Conservation (phyloP, 2,797 vertebrate genomes). For the Manis pentadactyla region DNA sequence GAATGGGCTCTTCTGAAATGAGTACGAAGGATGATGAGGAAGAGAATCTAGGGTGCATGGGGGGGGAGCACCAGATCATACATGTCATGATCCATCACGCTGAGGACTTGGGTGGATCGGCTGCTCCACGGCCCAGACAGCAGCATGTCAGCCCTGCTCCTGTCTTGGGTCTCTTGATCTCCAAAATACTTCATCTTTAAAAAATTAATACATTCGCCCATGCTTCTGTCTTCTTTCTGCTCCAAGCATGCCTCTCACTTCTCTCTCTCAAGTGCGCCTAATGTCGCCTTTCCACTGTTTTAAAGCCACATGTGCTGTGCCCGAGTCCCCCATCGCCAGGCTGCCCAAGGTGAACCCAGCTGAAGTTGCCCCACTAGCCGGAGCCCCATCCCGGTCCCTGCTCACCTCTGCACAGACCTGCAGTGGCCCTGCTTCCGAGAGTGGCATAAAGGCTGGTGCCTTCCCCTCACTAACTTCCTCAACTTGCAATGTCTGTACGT, state of each 20-base stretch:
- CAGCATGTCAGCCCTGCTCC: background rate
- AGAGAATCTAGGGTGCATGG: background rate
- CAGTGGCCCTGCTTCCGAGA: background rate
- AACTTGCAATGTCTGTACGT: background rate
- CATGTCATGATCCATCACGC: background rate
- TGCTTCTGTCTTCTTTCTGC: background rate
- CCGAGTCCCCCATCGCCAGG: accelerated
- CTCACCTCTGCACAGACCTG: accelerated
- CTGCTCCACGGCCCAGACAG: background rate
- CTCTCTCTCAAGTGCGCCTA: background rate
- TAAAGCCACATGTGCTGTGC: background rate
- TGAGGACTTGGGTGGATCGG: background rate
- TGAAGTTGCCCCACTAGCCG: too few species aligned
- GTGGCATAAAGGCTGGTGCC: background rate
- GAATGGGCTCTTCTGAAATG: background rate
- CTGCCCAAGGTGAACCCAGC: background rate
- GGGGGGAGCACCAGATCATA: too few species aligned
- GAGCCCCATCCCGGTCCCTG: too few species aligned
- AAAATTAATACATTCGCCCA: background rate
- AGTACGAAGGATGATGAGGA: background rate
- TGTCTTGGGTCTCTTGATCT: background rate
- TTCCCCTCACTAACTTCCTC: background rate
- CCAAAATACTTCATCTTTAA: background rate
- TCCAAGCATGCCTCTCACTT: background rate
- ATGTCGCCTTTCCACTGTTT: background rate